Percentiles rank a stretch among this genome's conserved stretches.
Conservation (phyloP, 2,797 vertebrate genomes). For the Denticeps clupeoides region DNA sequence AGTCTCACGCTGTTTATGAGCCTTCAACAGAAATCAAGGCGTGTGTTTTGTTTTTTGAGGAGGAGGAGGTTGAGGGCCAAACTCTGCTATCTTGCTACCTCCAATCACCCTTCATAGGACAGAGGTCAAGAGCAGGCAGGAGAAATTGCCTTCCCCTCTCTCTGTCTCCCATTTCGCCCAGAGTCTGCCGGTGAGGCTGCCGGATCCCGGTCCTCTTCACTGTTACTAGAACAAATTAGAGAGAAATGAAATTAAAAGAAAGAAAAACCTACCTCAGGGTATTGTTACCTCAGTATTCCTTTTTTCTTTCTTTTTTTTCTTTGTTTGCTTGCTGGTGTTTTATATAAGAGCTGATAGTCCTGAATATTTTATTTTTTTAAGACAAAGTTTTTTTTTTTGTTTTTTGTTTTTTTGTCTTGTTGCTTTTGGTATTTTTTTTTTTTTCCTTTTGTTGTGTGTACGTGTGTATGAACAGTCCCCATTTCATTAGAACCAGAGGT, state of each 20-base stretch:
- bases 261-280: slow-evolving; percentile 88
- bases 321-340: slow-evolving; percentile 91
- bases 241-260: slow-evolving; percentile 51
- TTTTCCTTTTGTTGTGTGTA: too few species aligned
- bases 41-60: too few species aligned
- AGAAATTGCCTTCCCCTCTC: slow-evolving; percentile 42
- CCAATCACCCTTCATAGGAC: slow-evolving; percentile 37
- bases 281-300: slow-evolving; percentile 90
- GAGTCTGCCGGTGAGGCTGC: slow-evolving; percentile 56
- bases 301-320: slow-evolving; percentile 20
- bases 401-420: slow-evolving; percentile 59
- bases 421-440: slow-evolving; percentile 40
- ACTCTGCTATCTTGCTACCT: slow-evolving; percentile 18
- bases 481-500: slow-evolving; percentile 35
- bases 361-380: slow-evolving; percentile 98
- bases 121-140: slow-evolving; percentile 39
- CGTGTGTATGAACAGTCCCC: slow-evolving; percentile 33
- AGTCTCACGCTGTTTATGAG: too few species aligned
- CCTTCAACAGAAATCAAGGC: too few species aligned
- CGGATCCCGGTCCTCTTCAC: slow-evolving; percentile 45
- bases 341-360: slow-evolving; percentile 93
- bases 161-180: slow-evolving; percentile 51
- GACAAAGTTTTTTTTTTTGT: slow-evolving; percentile 67
- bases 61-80: too few species aligned
- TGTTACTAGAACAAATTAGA: slow-evolving; percentile 65